These are phyloP conservation scores for Tarsius wallacei DNA, from an alignment of 2,797 vertebrate genomes.

Conservation along the genomic window DNA sequence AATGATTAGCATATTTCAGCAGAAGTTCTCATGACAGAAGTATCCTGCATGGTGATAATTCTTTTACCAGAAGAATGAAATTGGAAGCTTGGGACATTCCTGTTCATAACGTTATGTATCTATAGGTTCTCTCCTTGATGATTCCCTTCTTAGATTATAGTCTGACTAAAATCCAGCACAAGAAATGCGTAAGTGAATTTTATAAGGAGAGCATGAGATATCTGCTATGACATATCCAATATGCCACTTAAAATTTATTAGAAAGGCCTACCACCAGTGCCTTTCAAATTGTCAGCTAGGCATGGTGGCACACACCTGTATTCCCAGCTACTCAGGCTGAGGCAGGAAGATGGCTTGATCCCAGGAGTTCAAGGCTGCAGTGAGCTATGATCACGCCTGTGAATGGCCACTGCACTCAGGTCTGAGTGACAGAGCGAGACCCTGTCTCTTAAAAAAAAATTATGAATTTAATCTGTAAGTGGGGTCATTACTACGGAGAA, in stretches of 20 bases:
- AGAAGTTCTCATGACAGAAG: constrained; percentile 23
- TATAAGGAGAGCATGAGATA: neutral
- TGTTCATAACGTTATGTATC: neutral
- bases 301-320: neutral
- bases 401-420: neutral
- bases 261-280: neutral
- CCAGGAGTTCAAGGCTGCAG: neutral
- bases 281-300: neutral
- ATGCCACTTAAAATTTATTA: neutral
- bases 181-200: constrained; percentile 23
- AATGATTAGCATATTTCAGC: constrained; percentile 45
- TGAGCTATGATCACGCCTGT: neutral
- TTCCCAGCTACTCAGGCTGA: neutral
- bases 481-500: neutral
- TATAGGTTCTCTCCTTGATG: neutral
- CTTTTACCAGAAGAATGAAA: constrained; percentile 10
- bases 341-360: neutral
- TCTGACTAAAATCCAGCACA: neutral
- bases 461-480: neutral
- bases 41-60: neutral
- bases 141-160: neutral
- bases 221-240: neutral
- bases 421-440: neutral
- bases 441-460: neutral
- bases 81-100: neutral